Conservation (phyloP, 2,797 vertebrate genomes). For the Macropodus opercularis region DNA sequence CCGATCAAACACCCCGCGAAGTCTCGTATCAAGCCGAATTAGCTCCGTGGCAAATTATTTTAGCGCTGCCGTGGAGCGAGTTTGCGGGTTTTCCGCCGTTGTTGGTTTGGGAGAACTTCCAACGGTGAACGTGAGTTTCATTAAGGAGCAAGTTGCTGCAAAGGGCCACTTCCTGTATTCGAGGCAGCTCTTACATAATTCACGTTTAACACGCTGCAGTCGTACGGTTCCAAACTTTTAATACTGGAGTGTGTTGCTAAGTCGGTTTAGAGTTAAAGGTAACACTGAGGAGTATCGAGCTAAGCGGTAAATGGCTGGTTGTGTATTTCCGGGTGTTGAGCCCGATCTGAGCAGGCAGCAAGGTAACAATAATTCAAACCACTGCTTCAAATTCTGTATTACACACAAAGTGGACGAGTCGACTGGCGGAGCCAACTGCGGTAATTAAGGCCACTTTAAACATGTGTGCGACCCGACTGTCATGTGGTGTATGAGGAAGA, state of each 20-base stretch:
- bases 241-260: not conserved
- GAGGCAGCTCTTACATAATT: not conserved
- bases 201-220: rapidly evolving
- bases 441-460: not conserved
- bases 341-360: slow-evolving; percentile 18
- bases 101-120: not conserved
- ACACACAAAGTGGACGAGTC: not conserved
- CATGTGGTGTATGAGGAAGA: slow-evolving; percentile 23
- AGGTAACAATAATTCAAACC: slow-evolving; percentile 14
- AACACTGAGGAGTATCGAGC: not conserved
- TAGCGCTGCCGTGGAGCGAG: rapidly evolving
- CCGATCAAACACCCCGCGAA: slow-evolving; percentile 13
- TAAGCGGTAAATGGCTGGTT: not conserved
- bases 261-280: slow-evolving; percentile 19
- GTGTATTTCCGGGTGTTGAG: slow-evolving; percentile 67
- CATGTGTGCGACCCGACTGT: not conserved
- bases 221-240: not conserved
- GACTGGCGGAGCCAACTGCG: rapidly evolving
- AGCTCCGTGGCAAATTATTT: rapidly evolving
- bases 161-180: slow-evolving; percentile 15
- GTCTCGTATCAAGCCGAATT: not conserved
- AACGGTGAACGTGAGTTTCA: not conserved
- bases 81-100: not conserved
- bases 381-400: not conserved
- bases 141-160: slow-evolving; percentile 10